Conservation (phyloP, 2,797 vertebrate species). For the Australoheros facetus region DNA sequence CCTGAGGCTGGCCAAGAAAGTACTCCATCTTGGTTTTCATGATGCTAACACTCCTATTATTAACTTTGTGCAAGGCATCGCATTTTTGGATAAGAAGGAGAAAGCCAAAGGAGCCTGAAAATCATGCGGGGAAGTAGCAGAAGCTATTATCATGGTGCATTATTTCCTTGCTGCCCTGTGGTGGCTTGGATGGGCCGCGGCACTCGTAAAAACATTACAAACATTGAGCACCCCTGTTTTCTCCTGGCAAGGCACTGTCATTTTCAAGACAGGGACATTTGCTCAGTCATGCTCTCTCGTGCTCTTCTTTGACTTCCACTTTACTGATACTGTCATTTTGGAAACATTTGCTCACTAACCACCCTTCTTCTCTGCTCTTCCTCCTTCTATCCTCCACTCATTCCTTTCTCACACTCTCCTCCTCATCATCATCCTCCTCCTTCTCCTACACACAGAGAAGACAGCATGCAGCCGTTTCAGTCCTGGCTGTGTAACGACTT, state of each 20-base stretch:
- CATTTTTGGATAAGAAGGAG: slow-evolving; percentile 37
- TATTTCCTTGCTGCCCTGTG: slow-evolving; percentile 54
- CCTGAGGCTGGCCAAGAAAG: slow-evolving; percentile 36
- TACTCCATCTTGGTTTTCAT: slow-evolving; percentile 64
- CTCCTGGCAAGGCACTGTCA: slow-evolving; percentile 48
- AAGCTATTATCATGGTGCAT: slow-evolving; percentile 57
- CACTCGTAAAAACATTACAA: slow-evolving; percentile 39
- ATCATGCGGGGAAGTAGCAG: slow-evolving; percentile 38
- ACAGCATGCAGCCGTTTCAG: slow-evolving; percentile 37
- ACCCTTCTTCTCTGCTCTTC: not conserved
- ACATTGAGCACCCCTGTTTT: slow-evolving; percentile 59
- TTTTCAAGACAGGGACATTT: slow-evolving; percentile 62
- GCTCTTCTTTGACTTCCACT: slow-evolving; percentile 44
- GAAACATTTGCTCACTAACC: slow-evolving; percentile 63
- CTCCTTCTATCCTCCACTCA: slow-evolving; percentile 21
- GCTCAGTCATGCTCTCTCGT: slow-evolving; percentile 59
- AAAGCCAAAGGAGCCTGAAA: slow-evolving; percentile 22
- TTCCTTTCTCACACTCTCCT: slow-evolving; percentile 23
- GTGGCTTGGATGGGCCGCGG: slow-evolving; percentile 48
- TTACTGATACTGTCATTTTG: slow-evolving; percentile 60
- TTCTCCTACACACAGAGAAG: slow-evolving; percentile 17
- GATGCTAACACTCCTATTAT: slow-evolving; percentile 69
- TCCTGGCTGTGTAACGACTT: slow-evolving; percentile 20
- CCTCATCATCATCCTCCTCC: slow-evolving; percentile 1
- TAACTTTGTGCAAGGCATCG: slow-evolving; percentile 64